Percentiles rank a stretch among this genome's conserved stretches.
Evolutionary conservation across 2,113 vertebrate species (phyloP).

Genomic region (Mobula hypostoma): DNA sequence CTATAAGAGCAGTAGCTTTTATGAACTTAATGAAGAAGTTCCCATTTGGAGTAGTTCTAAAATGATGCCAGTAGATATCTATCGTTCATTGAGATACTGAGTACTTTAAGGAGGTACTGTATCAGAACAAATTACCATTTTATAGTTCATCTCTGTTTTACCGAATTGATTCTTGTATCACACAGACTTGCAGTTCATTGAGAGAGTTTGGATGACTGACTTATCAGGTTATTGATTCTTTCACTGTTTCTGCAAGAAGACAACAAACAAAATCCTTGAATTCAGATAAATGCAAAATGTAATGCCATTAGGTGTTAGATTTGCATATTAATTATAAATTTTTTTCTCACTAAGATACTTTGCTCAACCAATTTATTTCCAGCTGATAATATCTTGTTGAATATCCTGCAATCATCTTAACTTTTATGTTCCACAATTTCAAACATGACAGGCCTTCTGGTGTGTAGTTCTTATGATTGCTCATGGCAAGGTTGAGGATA

Average conservation of each 20-base stretch:
- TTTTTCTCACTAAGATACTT: background rate
- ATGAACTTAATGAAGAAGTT: background rate
- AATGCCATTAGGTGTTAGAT: background rate
- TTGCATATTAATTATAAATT: background rate
- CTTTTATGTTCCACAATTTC: background rate
- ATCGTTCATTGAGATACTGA: background rate
- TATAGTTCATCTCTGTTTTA: background rate
- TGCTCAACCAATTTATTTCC: background rate
- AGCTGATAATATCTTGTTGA: background rate
- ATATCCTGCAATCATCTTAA: background rate
- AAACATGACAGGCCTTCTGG: background rate
- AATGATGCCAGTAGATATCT: background rate
- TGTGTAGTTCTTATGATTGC: background rate
- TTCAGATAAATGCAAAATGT: background rate
- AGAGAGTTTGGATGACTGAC: background rate
- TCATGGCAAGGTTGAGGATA: background rate
- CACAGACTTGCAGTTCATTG: slow-evolving; percentile 8
- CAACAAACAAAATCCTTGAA: background rate
- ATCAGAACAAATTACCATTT: background rate
- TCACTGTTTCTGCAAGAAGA: background rate
- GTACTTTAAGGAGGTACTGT: background rate
- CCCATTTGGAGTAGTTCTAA: background rate
- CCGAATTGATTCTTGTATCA: background rate
- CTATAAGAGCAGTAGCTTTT: background rate
- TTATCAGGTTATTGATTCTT: background rate